Percentiles rank a stretch among this genome's conserved stretches.
These are phyloP conservation scores for Hydropsyche betteni DNA, from an alignment of 2,888 invertebrate species.

Conservation along the genomic window DNA sequence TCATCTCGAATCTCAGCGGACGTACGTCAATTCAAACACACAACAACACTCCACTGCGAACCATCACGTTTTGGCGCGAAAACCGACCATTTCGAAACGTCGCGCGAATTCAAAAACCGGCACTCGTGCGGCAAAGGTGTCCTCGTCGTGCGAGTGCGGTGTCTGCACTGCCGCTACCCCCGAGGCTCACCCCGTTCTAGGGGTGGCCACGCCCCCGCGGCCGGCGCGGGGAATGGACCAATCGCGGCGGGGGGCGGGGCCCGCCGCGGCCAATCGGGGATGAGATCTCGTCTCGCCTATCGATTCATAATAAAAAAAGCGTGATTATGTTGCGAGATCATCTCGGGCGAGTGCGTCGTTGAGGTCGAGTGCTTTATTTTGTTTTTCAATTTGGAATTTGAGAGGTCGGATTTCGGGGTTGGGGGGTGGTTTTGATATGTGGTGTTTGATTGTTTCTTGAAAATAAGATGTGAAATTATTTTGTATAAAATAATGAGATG, in stretches of 20 bases:
- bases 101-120: not conserved
- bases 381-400: no score
- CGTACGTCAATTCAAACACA: not conserved
- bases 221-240: slow-evolving; percentile 55
- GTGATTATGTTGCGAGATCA: slow-evolving; percentile 56
- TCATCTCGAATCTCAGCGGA: slow-evolving; percentile 37
- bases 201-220: slow-evolving; percentile 58
- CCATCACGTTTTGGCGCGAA: no score
- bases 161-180: slow-evolving; percentile 53
- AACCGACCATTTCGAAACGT: no score
- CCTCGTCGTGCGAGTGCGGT: slow-evolving; percentile 55
- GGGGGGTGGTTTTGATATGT: no score
- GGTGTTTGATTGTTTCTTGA: no score
- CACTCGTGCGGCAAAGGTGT: slow-evolving; percentile 56
- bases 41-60: not conserved
- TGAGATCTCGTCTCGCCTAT: slow-evolving; percentile 59
- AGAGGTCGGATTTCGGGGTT: no score
- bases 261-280: slow-evolving; percentile 58
- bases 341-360: slow-evolving; percentile 23
- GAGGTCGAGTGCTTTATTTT: no score
- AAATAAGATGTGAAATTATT: no score
- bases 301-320: slow-evolving; percentile 59
- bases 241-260: slow-evolving; percentile 62
- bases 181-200: not conserved
- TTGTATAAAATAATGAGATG: no score